Evolutionary conservation across 1,140 invertebrate genomes (phyloP).

Genomic region (Solen grandis): DNA sequence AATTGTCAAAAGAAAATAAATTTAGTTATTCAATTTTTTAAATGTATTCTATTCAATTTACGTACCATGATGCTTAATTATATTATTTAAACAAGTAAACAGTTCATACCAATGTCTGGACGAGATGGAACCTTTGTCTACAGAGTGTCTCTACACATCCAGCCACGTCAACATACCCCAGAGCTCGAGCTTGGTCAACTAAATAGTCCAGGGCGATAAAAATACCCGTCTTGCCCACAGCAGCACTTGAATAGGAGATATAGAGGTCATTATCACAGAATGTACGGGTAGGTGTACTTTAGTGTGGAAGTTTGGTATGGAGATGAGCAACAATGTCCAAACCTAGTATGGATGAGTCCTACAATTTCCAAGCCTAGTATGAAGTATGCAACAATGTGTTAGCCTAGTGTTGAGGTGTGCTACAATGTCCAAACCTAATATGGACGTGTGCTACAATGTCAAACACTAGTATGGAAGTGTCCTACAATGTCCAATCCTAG

Average conservation of each 20-base stretch:
- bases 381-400: no score
- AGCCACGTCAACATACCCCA: not conserved
- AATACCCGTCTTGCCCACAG: not conserved
- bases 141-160: not conserved
- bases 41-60: not conserved
- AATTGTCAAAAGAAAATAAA: not conserved
- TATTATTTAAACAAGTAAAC: not conserved
- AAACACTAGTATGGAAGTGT: no score
- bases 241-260: conserved; percentile 5
- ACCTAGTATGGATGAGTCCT: no score
- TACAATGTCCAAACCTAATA: no score
- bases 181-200: not conserved
- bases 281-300: no score
- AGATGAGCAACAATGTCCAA: no score
- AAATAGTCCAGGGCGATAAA: not conserved
- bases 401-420: no score
- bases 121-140: not conserved
- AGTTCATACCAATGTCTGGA: conserved; percentile 7
- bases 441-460: no score
- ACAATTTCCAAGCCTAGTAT: no score
- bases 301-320: no score
- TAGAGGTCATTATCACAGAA: no score
- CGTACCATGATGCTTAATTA: not conserved
- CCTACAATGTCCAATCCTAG: no score
- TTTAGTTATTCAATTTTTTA: not conserved